phyloP scores from a whole-genome alignment of 2,888 invertebrate genomes.

The Zaprionus obscuricornis region DNA sequence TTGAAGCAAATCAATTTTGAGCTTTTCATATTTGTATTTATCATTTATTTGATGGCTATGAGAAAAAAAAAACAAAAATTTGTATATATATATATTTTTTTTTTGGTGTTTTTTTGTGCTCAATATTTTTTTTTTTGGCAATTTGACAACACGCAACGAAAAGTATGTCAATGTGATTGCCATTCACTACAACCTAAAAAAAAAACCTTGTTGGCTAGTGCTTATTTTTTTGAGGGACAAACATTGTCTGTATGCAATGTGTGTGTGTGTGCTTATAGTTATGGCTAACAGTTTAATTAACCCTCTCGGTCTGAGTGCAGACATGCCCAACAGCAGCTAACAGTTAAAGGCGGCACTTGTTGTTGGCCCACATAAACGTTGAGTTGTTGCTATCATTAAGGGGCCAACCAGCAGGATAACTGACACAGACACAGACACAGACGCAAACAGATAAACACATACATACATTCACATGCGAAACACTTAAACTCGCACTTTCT shows the following conservation, averaged over 20 bases:
- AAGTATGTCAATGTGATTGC: constrained; percentile 48
- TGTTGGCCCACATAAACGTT: constrained; percentile 32
- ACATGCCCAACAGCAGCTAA: constrained; percentile 23
- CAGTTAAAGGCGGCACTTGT: constrained; percentile 51
- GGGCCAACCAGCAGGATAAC: constrained; percentile 13
- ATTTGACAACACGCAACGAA: constrained; percentile 28
- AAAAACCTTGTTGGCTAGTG: constrained; percentile 39
- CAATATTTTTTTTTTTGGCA: constrained; percentile 38
- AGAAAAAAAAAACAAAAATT: constrained; percentile 5
- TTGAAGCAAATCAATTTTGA: too few species aligned
- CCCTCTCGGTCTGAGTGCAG: constrained; percentile 19
- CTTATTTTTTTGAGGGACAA: constrained; percentile 20
- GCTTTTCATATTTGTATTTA: too few species aligned
- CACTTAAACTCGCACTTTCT: neutral
- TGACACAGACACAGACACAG: neutral
- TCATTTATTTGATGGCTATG: too few species aligned
- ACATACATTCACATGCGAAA: neutral
- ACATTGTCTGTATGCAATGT: constrained; percentile 1
- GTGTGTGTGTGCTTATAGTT: too few species aligned
- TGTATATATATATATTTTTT: neutral
- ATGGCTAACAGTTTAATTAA: constrained; percentile 38
- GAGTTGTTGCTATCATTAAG: constrained; percentile 8
- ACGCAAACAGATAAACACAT: neutral
- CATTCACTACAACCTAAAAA: constrained; percentile 4
- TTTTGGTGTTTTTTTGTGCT: too few species aligned